Percentiles rank a stretch among this genome's conserved stretches.
phyloP scores from a whole-genome alignment of 2,113 vertebrate genomes.

The Phaethon lepturus region DNA sequence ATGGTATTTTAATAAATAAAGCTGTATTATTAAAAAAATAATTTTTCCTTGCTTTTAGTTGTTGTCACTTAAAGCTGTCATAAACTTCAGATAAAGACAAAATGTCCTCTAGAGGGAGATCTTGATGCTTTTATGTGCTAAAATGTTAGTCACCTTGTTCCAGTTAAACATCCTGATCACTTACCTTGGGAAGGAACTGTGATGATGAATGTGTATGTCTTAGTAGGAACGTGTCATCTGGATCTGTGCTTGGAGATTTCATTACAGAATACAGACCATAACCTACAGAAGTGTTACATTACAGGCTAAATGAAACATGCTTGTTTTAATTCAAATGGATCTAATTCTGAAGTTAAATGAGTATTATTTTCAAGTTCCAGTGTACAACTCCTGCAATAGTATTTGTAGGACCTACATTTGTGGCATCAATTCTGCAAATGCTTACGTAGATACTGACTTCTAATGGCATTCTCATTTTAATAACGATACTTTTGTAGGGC shows the following conservation, averaged over 20 bases:
- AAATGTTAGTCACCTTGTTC: neutral
- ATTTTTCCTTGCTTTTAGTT: neutral
- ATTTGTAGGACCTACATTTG: neutral
- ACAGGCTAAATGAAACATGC: neutral
- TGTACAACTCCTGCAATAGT: neutral
- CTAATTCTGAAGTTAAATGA: neutral
- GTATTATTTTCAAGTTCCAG: neutral
- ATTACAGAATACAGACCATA: neutral
- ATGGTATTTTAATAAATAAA: neutral
- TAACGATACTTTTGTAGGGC: neutral
- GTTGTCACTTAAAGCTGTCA: neutral
- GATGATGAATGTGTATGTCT: neutral
- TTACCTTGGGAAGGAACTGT: neutral
- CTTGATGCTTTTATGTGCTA: constrained; percentile 12
- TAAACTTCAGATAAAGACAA: neutral
- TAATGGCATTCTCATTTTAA: neutral
- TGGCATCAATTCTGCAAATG: neutral
- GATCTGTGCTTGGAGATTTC: neutral
- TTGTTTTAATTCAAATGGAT: neutral
- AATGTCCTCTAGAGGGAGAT: constrained; percentile 62
- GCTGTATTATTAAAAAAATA: neutral
- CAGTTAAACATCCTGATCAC: neutral
- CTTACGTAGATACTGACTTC: neutral
- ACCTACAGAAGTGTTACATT: no score
- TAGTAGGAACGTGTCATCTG: neutral